These are phyloP conservation scores for Lontra canadensis DNA, from an alignment of 2,113 vertebrate genomes.

Conservation along the genomic window DNA sequence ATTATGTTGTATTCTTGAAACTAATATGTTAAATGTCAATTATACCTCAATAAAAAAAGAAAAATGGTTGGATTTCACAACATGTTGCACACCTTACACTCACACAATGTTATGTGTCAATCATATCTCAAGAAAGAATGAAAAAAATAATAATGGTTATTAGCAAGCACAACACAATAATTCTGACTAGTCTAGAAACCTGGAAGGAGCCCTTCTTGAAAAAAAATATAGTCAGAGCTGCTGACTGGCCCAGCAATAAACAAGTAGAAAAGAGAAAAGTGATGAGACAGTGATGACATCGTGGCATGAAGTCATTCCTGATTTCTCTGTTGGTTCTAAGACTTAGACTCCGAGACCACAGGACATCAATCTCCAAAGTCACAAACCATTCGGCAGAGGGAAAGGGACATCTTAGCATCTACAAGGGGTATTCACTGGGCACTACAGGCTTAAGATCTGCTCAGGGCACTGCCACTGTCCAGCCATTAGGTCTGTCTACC, in stretches of 20 bases:
- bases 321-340: background rate
- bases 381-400: background rate
- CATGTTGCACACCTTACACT: background rate
- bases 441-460: background rate
- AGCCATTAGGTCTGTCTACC: too few species aligned
- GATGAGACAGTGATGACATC: background rate
- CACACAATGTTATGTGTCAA: background rate
- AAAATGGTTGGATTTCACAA: background rate
- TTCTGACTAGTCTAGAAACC: background rate
- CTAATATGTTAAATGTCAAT: background rate
- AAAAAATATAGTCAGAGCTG: background rate
- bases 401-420: background rate
- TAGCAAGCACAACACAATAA: background rate
- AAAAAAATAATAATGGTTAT: background rate
- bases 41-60: background rate
- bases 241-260: background rate
- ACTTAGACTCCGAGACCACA: background rate
- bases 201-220: background rate
- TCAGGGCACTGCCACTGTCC: background rate
- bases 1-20: background rate
- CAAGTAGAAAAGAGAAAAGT: background rate
- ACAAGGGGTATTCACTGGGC: background rate
- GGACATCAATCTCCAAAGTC: background rate
- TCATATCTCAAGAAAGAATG: background rate
- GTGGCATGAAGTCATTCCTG: background rate